These are phyloP conservation scores for Entomobrya multifasciata DNA, from an alignment of 2,888 invertebrate species.

Conservation along the genomic window DNA sequence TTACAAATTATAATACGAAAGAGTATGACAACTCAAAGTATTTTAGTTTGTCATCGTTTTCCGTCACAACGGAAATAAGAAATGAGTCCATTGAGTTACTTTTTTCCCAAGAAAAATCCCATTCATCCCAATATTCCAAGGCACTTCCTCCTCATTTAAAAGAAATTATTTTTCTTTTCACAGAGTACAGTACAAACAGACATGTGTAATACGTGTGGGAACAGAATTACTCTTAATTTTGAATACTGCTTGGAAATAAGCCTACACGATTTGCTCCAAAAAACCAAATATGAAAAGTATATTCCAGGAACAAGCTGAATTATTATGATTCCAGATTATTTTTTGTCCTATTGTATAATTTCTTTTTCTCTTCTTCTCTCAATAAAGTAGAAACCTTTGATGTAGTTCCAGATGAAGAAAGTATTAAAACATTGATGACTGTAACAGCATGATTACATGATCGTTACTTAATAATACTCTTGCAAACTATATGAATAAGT, in stretches of 20 bases:
- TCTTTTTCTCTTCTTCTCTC: neutral
- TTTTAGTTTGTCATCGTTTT: too few relatives aligned
- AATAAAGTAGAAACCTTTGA: constrained; percentile 1
- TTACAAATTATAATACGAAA: too few relatives aligned
- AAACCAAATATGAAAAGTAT: too few relatives aligned
- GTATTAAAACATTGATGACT: too few relatives aligned
- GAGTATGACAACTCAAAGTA: too few relatives aligned
- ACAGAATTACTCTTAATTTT: neutral
- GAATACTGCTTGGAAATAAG: too few relatives aligned
- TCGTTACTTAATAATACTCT: too few relatives aligned
- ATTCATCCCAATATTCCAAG: neutral
- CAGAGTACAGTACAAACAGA: neutral
- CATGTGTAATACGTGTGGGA: constrained; percentile 16
- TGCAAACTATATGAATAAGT: too few relatives aligned
- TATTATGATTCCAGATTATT: neutral
- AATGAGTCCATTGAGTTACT: constrained; percentile 3
- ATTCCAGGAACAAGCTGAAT: neutral
- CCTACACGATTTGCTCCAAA: too few relatives aligned
- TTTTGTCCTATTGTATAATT: constrained; percentile 2
- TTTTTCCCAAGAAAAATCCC: neutral
- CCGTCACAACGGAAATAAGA: too few relatives aligned
- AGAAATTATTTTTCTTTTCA: neutral
- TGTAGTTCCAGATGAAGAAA: too few relatives aligned
- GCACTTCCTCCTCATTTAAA: neutral
- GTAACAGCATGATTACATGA: too few relatives aligned